Percentiles rank a stretch among this genome's conserved stretches.
Conservation (phyloP, 2,113 vertebrate genomes). For the Penelope pileata region DNA sequence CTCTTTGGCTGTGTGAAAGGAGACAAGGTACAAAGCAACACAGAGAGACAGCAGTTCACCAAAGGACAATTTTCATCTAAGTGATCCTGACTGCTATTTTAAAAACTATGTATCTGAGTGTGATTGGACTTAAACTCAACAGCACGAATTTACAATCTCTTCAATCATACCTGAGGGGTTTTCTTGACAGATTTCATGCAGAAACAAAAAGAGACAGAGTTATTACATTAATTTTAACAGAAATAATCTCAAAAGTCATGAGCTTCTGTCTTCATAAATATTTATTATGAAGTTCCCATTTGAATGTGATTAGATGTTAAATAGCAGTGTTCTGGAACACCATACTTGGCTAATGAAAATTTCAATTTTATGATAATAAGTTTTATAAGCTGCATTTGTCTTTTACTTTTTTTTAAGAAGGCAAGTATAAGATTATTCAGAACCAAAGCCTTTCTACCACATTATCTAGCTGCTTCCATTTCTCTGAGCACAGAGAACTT, state of each 20-base stretch:
- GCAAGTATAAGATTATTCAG: neutral
- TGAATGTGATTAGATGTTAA: constrained; percentile 35
- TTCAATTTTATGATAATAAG: neutral
- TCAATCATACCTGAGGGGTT: neutral
- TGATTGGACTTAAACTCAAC: neutral
- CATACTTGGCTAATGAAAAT: neutral
- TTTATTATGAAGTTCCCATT: constrained; percentile 12
- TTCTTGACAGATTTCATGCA: neutral
- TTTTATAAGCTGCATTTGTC: neutral
- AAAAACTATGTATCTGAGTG: neutral
- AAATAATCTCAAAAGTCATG: constrained; percentile 32
- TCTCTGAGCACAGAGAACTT: neutral
- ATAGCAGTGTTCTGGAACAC: constrained; percentile 10
- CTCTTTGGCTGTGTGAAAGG: neutral
- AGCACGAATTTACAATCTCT: neutral
- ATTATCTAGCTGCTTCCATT: neutral
- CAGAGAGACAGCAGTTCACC: neutral
- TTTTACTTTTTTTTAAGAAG: neutral
- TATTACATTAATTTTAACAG: constrained; percentile 42
- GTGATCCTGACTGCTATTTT: neutral
- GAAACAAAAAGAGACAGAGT: neutral
- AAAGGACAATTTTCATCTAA: neutral
- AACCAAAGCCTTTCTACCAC: neutral
- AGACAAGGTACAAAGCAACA: neutral
- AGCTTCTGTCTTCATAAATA: constrained; percentile 26